Percentiles rank a stretch among this genome's conserved stretches.
Evolutionary conservation across 2,888 invertebrate species (phyloP).

Genomic region (Epistrophella euchroma): DNA sequence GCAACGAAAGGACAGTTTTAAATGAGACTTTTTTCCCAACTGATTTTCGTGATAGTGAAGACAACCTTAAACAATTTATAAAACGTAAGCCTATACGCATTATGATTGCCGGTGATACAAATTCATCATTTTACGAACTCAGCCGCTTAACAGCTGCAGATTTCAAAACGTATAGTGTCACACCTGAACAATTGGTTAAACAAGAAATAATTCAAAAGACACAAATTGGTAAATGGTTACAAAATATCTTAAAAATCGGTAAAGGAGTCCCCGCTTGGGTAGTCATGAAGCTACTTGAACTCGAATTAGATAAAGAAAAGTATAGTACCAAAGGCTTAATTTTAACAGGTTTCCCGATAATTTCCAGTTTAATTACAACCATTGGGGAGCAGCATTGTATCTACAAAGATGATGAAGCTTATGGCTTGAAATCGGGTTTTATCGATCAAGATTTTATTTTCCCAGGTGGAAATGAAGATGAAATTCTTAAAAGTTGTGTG

Average conservation of each 20-base stretch:
- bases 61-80: slow-evolving; percentile 49
- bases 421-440: background rate
- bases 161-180: slow-evolving; percentile 86
- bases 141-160: slow-evolving; percentile 86
- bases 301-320: slow-evolving; percentile 84
- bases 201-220: slow-evolving; percentile 86
- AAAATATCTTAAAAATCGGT: slow-evolving; percentile 86
- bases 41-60: slow-evolving; percentile 46
- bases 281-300: slow-evolving; percentile 85
- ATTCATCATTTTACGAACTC: slow-evolving; percentile 84
- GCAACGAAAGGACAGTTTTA: background rate
- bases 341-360: slow-evolving; percentile 87
- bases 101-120: slow-evolving; percentile 87
- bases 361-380: slow-evolving; percentile 81
- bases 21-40: slow-evolving; percentile 38
- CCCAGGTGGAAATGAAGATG: background rate
- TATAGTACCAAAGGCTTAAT: slow-evolving; percentile 87
- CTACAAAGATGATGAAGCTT: background rate
- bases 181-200: slow-evolving; percentile 85
- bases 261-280: slow-evolving; percentile 85
- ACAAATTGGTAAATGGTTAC: slow-evolving; percentile 86
- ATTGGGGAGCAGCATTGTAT: background rate
- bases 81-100: slow-evolving; percentile 84
- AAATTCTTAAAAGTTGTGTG: slow-evolving; percentile 6
- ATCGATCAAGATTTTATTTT: background rate